Percentiles rank a stretch among this genome's conserved stretches.
Evolutionary conservation across 2,797 vertebrate genomes (phyloP).

Genomic region (Clarias platycephalus): DNA sequence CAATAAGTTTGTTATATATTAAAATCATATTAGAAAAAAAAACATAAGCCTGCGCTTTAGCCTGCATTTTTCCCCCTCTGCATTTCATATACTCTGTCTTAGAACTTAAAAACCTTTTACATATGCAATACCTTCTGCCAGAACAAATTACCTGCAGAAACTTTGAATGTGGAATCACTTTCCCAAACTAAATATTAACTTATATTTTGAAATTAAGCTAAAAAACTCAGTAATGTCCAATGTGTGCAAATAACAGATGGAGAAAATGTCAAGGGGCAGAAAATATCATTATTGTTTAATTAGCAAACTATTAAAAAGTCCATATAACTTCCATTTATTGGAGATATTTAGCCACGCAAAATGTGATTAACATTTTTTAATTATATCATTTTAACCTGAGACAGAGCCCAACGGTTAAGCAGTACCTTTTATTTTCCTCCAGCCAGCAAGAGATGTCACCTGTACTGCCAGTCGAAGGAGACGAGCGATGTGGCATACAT

Average conservation of each 20-base stretch:
- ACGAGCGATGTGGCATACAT: slow-evolving; percentile 84
- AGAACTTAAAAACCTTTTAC: neutral
- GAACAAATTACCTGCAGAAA: neutral
- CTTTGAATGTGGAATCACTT: neutral
- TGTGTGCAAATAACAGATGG: neutral
- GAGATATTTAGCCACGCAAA: neutral
- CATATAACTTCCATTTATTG: neutral
- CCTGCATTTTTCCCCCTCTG: neutral
- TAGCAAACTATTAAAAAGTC: neutral
- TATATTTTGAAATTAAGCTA: neutral
- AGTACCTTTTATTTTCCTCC: slow-evolving; percentile 24
- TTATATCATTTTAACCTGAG: neutral
- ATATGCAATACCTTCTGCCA: neutral
- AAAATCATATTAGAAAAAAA: neutral
- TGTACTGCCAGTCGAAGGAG: slow-evolving; percentile 94
- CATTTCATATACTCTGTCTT: neutral
- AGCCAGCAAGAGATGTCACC: slow-evolving; percentile 91
- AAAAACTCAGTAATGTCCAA: neutral
- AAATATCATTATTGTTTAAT: neutral
- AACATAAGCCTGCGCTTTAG: neutral
- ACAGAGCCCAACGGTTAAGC: neutral
- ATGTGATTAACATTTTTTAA: neutral
- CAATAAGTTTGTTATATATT: neutral
- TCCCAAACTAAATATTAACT: neutral
- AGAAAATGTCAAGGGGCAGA: neutral